These are phyloP conservation scores for Tokudaia muenninki DNA, from an alignment of 2,797 vertebrate species.

Conservation along the genomic window DNA sequence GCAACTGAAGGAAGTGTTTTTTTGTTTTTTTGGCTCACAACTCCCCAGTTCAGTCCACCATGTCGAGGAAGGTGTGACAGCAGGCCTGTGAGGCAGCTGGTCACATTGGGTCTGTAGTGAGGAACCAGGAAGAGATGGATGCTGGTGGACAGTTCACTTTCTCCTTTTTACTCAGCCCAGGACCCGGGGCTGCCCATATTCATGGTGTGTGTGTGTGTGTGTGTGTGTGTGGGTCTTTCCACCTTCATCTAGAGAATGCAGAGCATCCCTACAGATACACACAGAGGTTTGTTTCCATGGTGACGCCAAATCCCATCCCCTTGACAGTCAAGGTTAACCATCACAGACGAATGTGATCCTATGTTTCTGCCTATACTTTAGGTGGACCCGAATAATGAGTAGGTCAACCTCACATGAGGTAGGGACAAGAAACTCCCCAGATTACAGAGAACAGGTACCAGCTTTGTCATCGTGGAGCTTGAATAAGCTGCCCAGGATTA, in stretches of 20 bases:
- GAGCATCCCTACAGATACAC: background rate
- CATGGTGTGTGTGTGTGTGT: too few relatives aligned
- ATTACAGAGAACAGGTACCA: conserved; percentile 74
- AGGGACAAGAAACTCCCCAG: conserved; percentile 36
- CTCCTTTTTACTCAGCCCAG: background rate
- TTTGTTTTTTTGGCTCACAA: background rate
- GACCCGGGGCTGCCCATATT: background rate
- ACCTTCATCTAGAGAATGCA: background rate
- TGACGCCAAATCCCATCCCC: background rate
- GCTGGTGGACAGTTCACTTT: background rate
- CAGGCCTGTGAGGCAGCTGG: background rate
- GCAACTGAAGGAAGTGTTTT: background rate
- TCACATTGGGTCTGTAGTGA: background rate
- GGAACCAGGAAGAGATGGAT: background rate
- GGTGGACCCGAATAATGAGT: conserved; percentile 57
- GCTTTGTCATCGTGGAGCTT: background rate
- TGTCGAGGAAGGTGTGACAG: too few relatives aligned
- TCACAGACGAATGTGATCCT: background rate
- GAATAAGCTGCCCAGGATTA: conserved; percentile 61
- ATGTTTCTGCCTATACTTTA: background rate
- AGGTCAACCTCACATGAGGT: conserved; percentile 70
- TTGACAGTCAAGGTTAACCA: background rate
- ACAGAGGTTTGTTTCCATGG: background rate
- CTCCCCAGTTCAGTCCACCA: background rate
- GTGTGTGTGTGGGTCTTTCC: background rate